A percentile compares a stretch with the other conserved stretches of the same genome.
phyloP scores from a whole-genome alignment of 2,113 vertebrate species.

The Microcebus lehilahytsara region DNA sequence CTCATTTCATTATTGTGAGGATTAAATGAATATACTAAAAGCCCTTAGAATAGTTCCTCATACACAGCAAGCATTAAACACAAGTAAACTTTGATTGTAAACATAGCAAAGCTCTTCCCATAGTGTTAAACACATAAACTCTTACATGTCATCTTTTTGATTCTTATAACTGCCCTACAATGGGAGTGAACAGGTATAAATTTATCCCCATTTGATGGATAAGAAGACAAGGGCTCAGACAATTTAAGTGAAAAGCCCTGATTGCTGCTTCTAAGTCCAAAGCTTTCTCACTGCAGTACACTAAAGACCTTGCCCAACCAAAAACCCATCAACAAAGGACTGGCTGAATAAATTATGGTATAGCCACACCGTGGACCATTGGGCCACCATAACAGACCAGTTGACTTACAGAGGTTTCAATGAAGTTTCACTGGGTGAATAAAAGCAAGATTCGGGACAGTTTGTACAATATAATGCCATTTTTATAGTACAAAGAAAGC shows the following conservation, averaged over 20 bases:
- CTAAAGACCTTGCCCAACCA: background rate
- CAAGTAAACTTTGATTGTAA: background rate
- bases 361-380: background rate
- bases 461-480: background rate
- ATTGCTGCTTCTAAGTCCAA: background rate
- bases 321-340: background rate
- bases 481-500: background rate
- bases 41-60: background rate
- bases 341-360: background rate
- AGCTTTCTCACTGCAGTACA: background rate
- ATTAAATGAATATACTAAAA: background rate
- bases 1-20: background rate
- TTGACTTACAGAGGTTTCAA: background rate
- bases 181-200: background rate
- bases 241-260: background rate
- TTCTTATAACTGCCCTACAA: background rate
- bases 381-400: background rate
- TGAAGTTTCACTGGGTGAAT: background rate
- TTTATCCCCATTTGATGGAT: background rate
- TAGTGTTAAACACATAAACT: background rate
- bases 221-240: background rate
- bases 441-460: background rate
- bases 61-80: background rate
- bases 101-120: background rate
- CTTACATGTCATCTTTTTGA: background rate